These are phyloP conservation scores for Polyommatus icarus DNA, from an alignment of 2,888 invertebrate genomes.

Conservation along the genomic window DNA sequence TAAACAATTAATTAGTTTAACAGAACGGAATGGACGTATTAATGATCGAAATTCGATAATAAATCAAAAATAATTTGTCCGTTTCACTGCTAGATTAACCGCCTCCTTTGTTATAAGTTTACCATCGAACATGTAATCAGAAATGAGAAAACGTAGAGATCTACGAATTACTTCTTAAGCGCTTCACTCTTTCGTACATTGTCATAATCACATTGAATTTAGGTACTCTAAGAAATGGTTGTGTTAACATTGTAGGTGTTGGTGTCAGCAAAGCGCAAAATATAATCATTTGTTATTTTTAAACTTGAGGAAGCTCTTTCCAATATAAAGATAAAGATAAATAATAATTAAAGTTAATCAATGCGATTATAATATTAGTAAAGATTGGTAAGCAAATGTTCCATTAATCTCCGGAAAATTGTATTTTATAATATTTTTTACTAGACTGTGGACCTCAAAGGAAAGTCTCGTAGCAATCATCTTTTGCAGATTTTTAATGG, in stretches of 20 bases:
- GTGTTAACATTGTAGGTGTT: too few species aligned
- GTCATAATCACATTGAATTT: too few species aligned
- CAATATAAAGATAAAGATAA: too few species aligned
- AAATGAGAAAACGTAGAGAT: not conserved
- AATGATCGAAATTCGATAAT: slow-evolving; percentile 39
- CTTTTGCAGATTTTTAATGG: not conserved
- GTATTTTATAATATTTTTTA: not conserved
- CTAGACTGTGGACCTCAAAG: not conserved
- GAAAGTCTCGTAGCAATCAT: not conserved
- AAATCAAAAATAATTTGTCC: slow-evolving; percentile 36
- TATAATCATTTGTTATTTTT: too few species aligned
- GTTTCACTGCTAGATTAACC: slow-evolving; percentile 2
- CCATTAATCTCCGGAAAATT: not conserved
- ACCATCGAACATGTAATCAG: not conserved
- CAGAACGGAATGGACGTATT: slow-evolving; percentile 40
- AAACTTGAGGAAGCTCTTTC: too few species aligned
- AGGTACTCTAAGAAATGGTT: too few species aligned
- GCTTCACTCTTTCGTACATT: too few species aligned
- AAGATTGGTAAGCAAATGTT: too few species aligned
- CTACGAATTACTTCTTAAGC: too few species aligned
- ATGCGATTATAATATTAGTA: too few species aligned
- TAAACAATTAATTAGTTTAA: slow-evolving; percentile 38
- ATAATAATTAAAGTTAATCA: too few species aligned
- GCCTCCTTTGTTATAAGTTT: not conserved
- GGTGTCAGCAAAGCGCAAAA: too few species aligned